These are phyloP conservation scores for Nipponia nippon DNA, from an alignment of 2,113 vertebrate genomes.

Conservation along the genomic window DNA sequence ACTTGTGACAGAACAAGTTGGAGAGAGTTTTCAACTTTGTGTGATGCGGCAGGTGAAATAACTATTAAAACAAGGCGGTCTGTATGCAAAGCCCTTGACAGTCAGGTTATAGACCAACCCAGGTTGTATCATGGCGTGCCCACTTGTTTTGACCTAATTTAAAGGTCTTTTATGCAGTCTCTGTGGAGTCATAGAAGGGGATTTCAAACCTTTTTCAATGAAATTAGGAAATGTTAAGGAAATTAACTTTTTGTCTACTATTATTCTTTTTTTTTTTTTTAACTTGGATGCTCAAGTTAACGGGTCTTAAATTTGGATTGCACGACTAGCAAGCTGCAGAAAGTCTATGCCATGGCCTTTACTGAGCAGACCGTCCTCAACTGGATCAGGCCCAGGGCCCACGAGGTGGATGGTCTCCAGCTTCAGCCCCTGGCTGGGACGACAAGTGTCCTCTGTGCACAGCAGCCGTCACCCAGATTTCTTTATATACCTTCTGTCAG, in stretches of 20 bases:
- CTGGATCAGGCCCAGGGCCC: not conserved
- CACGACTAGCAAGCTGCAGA: not conserved
- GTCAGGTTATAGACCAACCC: not conserved
- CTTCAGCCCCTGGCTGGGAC: not conserved
- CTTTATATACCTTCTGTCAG: not conserved
- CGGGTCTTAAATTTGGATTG: not conserved
- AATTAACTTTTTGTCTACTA: not conserved
- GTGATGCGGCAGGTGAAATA: not conserved
- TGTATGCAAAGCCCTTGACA: not conserved
- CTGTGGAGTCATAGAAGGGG: not conserved
- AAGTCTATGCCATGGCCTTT: not conserved
- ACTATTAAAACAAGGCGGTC: not conserved
- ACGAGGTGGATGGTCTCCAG: not conserved
- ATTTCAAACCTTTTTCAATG: not conserved
- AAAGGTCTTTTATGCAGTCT: not conserved
- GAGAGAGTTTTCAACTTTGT: not conserved
- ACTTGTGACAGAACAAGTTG: not conserved
- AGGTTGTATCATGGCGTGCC: fast-evolving
- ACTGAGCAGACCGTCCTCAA: not conserved
- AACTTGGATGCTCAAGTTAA: not conserved
- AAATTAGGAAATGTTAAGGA: not conserved
- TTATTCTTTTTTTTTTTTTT: not conserved
- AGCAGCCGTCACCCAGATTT: not conserved
- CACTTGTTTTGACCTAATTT: not conserved
- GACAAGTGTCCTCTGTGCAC: not conserved